Percentiles rank a stretch among this genome's conserved stretches.
These are phyloP conservation scores for Abramis brama DNA, from an alignment of 2,113 vertebrate genomes.

Conservation along the genomic window DNA sequence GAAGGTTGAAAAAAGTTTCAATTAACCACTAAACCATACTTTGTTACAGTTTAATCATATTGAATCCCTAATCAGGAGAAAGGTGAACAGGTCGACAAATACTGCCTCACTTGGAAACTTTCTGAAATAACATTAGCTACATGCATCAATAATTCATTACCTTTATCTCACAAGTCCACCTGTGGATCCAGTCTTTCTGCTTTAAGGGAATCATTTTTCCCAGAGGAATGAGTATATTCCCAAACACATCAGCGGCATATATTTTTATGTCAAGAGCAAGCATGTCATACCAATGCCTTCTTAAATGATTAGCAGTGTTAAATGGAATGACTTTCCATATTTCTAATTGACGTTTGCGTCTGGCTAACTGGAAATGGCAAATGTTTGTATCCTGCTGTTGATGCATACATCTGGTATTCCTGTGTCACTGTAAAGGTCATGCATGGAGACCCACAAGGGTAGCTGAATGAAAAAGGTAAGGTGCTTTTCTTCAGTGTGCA, in stretches of 20 bases:
- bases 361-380: neutral
- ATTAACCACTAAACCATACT: neutral
- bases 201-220: neutral
- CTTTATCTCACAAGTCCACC: constrained; percentile 38
- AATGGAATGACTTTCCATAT: neutral
- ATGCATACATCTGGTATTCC: neutral
- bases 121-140: neutral
- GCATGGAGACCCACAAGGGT: neutral
- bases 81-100: neutral
- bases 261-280: constrained; percentile 5
- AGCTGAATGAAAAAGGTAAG: neutral
- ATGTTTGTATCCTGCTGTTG: neutral
- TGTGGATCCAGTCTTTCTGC: constrained; percentile 11
- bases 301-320: neutral
- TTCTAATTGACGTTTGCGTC: neutral
- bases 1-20: neutral
- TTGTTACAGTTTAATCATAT: neutral
- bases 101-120: neutral
- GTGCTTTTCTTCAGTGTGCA: too few relatives aligned
- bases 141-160: constrained; percentile 3
- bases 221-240: neutral
- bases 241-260: neutral
- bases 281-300: neutral
- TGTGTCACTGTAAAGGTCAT: neutral
- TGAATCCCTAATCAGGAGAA: neutral